Percentiles rank a stretch among this genome's conserved stretches.
phyloP scores from a whole-genome alignment of 2,113 vertebrate genomes.

The Myocastor coypus region DNA sequence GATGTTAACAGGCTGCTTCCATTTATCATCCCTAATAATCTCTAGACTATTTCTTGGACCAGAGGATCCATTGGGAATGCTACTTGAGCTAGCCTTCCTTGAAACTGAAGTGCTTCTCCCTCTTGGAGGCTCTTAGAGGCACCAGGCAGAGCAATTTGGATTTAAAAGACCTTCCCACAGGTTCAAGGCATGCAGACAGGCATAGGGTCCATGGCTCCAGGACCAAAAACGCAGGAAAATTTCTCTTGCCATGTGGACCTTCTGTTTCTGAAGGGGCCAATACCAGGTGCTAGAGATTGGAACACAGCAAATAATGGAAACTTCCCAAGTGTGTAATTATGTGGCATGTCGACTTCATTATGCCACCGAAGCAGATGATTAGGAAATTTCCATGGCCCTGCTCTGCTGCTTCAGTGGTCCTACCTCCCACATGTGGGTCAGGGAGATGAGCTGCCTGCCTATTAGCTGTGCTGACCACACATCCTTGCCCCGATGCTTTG shows the following conservation, averaged over 20 bases:
- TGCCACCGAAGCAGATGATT: not conserved
- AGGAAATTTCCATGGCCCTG: constrained; percentile 21
- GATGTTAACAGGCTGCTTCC: not conserved
- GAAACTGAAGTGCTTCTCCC: not conserved
- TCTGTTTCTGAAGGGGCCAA: not conserved
- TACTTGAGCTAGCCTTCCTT: not conserved
- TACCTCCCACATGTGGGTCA: constrained; percentile 19
- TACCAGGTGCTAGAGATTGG: constrained; percentile 37
- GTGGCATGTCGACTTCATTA: constrained; percentile 62
- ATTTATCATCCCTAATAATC: not conserved
- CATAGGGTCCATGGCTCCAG: not conserved
- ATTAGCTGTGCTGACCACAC: not conserved
- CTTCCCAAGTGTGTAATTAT: constrained; percentile 54
- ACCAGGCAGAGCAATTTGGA: not conserved
- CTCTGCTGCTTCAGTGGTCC: not conserved
- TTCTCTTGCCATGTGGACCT: not conserved
- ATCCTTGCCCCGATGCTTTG: not conserved
- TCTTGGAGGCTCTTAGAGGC: not conserved
- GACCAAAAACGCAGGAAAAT: not conserved
- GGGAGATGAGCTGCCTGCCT: not conserved
- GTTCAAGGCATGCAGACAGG: not conserved
- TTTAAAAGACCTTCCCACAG: not conserved
- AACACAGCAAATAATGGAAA: constrained; percentile 61
- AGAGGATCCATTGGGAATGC: not conserved
- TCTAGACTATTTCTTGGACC: not conserved